Percentiles rank a stretch among this genome's conserved stretches.
phyloP scores from a whole-genome alignment of 1,140 invertebrate species.

The Lepidurus packardi region DNA sequence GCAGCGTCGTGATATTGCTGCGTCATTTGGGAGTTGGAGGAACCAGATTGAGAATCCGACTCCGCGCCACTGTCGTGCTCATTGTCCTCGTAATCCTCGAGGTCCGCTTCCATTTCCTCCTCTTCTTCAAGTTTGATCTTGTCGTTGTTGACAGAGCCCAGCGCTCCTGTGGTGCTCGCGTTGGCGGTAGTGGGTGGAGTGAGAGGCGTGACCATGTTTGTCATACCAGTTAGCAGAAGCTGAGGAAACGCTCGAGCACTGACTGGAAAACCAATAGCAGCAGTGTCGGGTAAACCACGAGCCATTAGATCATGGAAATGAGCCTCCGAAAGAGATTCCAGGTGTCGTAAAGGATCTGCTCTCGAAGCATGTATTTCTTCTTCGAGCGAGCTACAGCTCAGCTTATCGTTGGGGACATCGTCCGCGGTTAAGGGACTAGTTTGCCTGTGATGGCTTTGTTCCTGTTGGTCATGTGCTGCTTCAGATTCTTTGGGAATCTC shows the following conservation, averaged over 20 bases:
- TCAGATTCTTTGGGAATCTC: constrained; percentile 36
- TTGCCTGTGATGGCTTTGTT: not conserved
- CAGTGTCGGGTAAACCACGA: constrained; percentile 25
- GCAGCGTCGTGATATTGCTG: constrained; percentile 26
- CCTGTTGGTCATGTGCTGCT: not conserved
- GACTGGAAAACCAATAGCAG: constrained; percentile 43
- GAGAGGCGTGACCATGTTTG: not conserved
- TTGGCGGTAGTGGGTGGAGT: not conserved
- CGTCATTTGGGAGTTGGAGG: constrained; percentile 25
- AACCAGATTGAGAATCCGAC: constrained; percentile 29
- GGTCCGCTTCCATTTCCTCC: constrained; percentile 33
- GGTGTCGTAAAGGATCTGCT: constrained; percentile 64
- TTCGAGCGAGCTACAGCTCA: not conserved
- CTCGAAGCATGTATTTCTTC: constrained; percentile 30
- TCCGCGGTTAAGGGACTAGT: constrained; percentile 12
- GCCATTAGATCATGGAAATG: constrained; percentile 55
- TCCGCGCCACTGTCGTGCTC: constrained; percentile 30
- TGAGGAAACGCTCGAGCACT: constrained; percentile 49
- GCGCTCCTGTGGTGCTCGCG: not conserved
- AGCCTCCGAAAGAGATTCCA: constrained; percentile 73
- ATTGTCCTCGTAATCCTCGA: constrained; percentile 37
- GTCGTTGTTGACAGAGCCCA: constrained; percentile 13
- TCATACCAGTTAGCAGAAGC: constrained; percentile 43
- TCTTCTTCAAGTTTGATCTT: constrained; percentile 23
- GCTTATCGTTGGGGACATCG: not conserved